Base-by-base conservation (phyloP, 2,113 vertebrate genomes). In the Daphoenositta chrysoptera region DNA sequence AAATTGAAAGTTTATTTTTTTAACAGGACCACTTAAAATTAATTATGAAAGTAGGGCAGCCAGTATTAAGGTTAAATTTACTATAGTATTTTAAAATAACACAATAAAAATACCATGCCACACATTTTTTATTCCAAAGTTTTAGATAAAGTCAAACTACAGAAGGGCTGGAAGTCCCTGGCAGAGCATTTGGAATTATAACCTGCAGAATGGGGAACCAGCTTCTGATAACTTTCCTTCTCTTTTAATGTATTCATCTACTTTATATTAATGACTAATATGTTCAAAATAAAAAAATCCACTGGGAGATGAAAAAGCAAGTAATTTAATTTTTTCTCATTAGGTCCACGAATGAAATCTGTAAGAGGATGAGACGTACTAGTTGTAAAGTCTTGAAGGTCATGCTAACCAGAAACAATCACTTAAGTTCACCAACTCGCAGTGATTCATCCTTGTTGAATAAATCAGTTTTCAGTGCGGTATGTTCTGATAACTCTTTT, bases 1-100 rank as follows among this genome's bases (percentile, higher is more conserved):
- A 66, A 96, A 89, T 80, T 40, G 81, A 81, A 81, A 71, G 47
- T 71, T 88, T 86, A 13, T 45, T 92, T 91, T 84, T 93, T 83
- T 68, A 93, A 89, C 37, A 89, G 78, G 64, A 84, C 47, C 47
- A 68, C 44, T 81, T 91, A 82, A 90, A 87, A 82, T 70, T 71
- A 90, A 71, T 65, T 75, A 64, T 64, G 24, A 66, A 90, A 94
- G 51, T 51, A 80, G n/a, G 61, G 42, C 68, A 87, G 76, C 30
- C 21, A 11, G 30, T 75, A 73, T 51, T 86, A 88, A 77, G 30
- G 54, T 78, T 93, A 87, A 66, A 83, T 86, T 90, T 89, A 78
- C 47, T 70, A 7, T 40, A 76, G 12, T 53, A 42, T 79, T 91
- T 77, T 92, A 92, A 89, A 90, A 95, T 78, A 93, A 83, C 60